Evolutionary conservation across 2,888 invertebrate species (phyloP).

Genomic region (Stratiomys singularior): DNA sequence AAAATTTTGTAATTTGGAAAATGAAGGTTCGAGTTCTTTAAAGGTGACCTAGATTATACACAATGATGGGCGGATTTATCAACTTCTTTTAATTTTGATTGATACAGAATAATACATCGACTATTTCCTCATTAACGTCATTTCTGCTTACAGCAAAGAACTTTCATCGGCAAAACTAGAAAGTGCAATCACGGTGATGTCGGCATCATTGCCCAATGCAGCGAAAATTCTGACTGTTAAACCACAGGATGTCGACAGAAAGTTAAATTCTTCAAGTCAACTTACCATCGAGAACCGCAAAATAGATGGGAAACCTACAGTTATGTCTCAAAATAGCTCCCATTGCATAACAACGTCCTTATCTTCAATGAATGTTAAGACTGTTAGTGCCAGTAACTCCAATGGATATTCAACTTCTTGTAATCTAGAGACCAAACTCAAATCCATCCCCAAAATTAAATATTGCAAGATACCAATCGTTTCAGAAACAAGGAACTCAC

Average conservation of each 20-base stretch:
- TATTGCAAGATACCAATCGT: conserved; percentile 49
- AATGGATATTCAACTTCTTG: conserved; percentile 3
- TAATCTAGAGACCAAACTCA: conserved; percentile 23
- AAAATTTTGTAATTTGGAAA: no score
- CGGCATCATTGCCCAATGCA: conserved; percentile 30
- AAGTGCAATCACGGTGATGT: conserved; percentile 43
- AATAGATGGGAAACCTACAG: conserved; percentile 8
- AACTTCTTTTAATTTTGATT: no score
- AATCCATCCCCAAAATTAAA: conserved; percentile 47
- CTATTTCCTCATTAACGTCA: not conserved
- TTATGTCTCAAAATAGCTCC: not conserved
- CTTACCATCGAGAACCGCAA: not conserved
- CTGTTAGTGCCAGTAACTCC: not conserved
- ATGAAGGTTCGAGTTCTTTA: no score
- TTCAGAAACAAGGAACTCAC: conserved; percentile 5
- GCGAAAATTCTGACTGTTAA: conserved; percentile 3
- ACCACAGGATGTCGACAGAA: conserved; percentile 21
- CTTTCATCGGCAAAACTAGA: conserved; percentile 55
- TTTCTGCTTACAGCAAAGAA: conserved; percentile 55
- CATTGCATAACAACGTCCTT: not conserved
- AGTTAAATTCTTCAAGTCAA: not conserved
- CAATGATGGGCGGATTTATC: no score
- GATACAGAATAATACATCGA: no score
- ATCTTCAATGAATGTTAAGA: not conserved
- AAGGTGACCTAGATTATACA: no score